Evolutionary conservation across 30 jellyfish, hydroid and myxozoan species (phyloP).

Genomic region (Hydra vulgaris): DNA sequence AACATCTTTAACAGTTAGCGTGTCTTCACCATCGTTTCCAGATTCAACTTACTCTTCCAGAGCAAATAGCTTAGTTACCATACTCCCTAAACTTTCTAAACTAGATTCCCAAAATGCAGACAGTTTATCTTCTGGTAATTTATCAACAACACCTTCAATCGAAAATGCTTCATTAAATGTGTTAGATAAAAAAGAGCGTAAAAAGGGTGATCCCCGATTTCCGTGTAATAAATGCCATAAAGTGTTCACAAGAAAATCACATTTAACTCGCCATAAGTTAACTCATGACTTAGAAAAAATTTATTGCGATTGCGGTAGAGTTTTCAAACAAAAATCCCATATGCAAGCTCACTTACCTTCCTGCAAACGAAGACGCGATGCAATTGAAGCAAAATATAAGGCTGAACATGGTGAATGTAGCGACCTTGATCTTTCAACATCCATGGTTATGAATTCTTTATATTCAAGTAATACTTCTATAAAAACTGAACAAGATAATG

Average conservation of each 20-base stretch:
- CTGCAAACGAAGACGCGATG: conserved; percentile 19
- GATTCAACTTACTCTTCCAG: neutral
- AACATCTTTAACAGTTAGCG: neutral
- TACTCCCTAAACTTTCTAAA: neutral
- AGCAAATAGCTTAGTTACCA: neutral
- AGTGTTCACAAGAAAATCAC: conserved; percentile 24
- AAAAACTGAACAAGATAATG: neutral
- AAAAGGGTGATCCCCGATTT: conserved; percentile 8
- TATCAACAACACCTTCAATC: neutral
- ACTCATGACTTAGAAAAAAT: conserved; percentile 17
- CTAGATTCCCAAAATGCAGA: neutral
- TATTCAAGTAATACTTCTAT: neutral
- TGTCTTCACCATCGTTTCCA: neutral
- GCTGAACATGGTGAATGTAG: conserved; percentile 11
- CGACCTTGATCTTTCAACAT: neutral
- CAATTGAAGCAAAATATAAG: conserved; percentile 13
- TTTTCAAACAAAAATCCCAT: conserved; percentile 14
- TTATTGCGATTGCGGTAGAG: conserved; percentile 21
- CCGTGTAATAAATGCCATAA: conserved; percentile 17
- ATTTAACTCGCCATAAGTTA: conserved; percentile 19
- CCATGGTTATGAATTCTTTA: neutral
- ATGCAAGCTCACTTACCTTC: conserved; percentile 27
- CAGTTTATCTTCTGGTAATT: neutral
- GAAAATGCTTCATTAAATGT: neutral
- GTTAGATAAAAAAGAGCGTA: neutral